Conservation (phyloP, 2,797 vertebrate genomes). For the Melanotaenia nigrans region DNA sequence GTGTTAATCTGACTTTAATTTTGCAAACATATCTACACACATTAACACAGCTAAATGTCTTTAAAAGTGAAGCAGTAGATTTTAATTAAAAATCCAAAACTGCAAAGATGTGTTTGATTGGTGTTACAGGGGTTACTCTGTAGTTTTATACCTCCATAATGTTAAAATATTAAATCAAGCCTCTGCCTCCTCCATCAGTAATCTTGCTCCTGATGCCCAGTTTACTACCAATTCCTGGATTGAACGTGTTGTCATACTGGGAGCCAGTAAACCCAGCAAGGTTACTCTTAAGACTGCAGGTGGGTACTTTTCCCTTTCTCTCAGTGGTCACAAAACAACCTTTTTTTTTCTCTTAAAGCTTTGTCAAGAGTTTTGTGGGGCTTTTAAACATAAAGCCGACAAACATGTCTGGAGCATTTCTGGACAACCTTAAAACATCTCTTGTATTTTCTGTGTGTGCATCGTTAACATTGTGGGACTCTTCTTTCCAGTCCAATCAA, state of each 20-base stretch:
- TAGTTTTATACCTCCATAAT: not conserved
- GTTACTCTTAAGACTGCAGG: constrained; percentile 81
- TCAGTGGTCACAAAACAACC: not conserved
- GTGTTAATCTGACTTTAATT: not conserved
- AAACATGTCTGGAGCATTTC: not conserved
- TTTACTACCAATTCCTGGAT: constrained; percentile 87
- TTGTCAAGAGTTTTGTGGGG: not conserved
- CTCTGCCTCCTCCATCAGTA: constrained; percentile 68
- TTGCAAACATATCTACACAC: not conserved
- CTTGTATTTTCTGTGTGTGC: not conserved
- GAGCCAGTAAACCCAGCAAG: constrained; percentile 83
- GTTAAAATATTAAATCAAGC: not conserved
- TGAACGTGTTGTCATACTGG: constrained; percentile 88
- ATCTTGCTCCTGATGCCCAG: constrained; percentile 80
- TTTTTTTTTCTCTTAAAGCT: no score
- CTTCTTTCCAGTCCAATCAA: no score
- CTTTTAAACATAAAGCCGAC: not conserved
- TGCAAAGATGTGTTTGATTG: not conserved
- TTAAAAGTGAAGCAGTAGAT: no score
- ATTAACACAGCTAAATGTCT: no score
- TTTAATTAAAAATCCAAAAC: no score
- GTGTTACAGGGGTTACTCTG: not conserved
- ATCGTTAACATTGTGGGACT: no score
- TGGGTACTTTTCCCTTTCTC: constrained; percentile 63
- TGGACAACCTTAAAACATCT: not conserved